phyloP scores from a whole-genome alignment of 2,113 vertebrate species.

The Hyaena hyaena region DNA sequence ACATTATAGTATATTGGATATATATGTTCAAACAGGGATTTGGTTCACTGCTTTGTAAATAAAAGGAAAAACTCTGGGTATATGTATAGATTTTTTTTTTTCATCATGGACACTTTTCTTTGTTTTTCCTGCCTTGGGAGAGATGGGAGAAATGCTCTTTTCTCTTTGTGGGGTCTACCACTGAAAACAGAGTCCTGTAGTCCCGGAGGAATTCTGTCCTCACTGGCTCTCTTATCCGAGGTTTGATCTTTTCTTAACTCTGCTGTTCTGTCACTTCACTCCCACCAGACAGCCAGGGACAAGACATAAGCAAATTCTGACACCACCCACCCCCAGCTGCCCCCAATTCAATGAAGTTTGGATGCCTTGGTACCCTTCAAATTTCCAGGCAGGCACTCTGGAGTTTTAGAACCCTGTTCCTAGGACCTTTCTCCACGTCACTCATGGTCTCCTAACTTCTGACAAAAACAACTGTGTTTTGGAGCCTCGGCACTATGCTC shows the following conservation, averaged over 20 bases:
- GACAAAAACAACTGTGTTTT: constrained; percentile 6
- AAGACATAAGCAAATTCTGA: neutral
- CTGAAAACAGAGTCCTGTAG: neutral
- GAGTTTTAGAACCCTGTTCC: neutral
- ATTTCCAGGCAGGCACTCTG: constrained; percentile 25
- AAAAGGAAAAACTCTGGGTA: constrained; percentile 70
- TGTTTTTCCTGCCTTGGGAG: constrained; percentile 39
- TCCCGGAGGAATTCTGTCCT: constrained; percentile 9
- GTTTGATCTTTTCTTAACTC: constrained; percentile 28
- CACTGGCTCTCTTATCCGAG: neutral
- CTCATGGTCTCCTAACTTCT: constrained; percentile 28
- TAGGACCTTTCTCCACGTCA: neutral
- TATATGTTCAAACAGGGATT: constrained; percentile 47
- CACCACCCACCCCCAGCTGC: neutral
- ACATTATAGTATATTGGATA: neutral
- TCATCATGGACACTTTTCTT: constrained; percentile 27
- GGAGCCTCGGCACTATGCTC: neutral
- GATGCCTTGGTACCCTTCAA: neutral
- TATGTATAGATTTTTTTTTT: constrained; percentile 64
- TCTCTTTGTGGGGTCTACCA: neutral
- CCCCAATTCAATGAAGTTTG: neutral
- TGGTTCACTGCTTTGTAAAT: constrained; percentile 76
- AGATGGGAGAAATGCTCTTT: neutral
- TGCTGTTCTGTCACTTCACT: neutral
- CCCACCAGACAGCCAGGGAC: neutral